Conservation (phyloP, 1,140 invertebrate genomes). For the Zaprionus davidi region DNA sequence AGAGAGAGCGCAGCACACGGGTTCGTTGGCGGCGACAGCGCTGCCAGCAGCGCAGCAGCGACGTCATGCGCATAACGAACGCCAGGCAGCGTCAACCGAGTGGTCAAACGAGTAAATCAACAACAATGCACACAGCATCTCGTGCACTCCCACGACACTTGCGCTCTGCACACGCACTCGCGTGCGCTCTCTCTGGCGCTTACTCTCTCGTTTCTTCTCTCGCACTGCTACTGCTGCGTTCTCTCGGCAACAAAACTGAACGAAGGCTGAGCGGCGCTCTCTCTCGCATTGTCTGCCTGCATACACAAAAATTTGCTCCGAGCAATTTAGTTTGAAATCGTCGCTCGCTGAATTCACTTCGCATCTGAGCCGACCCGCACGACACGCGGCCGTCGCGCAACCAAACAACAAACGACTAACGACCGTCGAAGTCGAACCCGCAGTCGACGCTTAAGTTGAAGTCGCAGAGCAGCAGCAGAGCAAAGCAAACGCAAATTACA, state of each 20-base stretch:
- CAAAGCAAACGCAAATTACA: slow-evolving; percentile 32
- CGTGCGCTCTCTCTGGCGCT: not conserved
- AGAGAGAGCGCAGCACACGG: not conserved
- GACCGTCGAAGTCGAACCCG: slow-evolving; percentile 31
- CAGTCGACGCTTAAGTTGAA: slow-evolving; percentile 23
- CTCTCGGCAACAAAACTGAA: slow-evolving; percentile 33
- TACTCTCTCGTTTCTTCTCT: not conserved
- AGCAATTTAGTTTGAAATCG: slow-evolving; percentile 52
- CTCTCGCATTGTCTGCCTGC: slow-evolving; percentile 24
- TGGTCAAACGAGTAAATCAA: slow-evolving; percentile 35
- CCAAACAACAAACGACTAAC: slow-evolving; percentile 44
- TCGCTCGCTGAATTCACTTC: slow-evolving; percentile 57
- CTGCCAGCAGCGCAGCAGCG: slow-evolving; percentile 23
- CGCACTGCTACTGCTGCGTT: slow-evolving; percentile 4
- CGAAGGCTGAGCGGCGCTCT: slow-evolving; percentile 28
- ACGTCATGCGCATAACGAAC: slow-evolving; percentile 58
- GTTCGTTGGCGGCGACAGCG: slow-evolving; percentile 22
- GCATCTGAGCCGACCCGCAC: slow-evolving; percentile 45
- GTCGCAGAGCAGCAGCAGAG: not conserved
- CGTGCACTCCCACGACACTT: slow-evolving; percentile 65
- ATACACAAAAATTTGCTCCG: slow-evolving; percentile 36
- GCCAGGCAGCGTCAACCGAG: slow-evolving; percentile 21
- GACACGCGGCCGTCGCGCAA: slow-evolving; percentile 54
- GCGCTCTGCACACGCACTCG: slow-evolving; percentile 41
- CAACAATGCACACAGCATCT: slow-evolving; percentile 51